Evolutionary conservation across 2,888 invertebrate species (phyloP), one percentile per base, ranked within the genome.

Genomic region (Octodonta nipae): DNA sequence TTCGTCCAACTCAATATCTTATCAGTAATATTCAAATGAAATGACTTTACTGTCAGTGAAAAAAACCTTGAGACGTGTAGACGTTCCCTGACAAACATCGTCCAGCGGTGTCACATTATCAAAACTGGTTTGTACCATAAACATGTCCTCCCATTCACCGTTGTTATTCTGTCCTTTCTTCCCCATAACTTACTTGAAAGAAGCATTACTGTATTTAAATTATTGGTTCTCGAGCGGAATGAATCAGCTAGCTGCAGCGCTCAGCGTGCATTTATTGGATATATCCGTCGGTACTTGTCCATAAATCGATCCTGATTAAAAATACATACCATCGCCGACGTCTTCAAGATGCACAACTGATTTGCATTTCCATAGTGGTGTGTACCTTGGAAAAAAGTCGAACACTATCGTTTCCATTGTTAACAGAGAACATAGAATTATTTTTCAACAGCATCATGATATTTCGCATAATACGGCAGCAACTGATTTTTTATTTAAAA

Each of bases 151-250:
- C 27, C 32, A 20, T 30, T 33, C 33, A 15, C 20, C 26, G 30
- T 29, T 34, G 34, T 34, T 34, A 25, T 14, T 22, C 34, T 34
- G 34, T 34, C 36, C 26, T 32, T 13, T 26, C 33, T 36, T 30
- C 29, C 22, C 32, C 36, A 36, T 36, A 36, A 36, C 33, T 36
- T 36, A 36, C 33, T 24, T 35, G 31, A 41, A 31, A 32, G 33
- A 16, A 26, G 32, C 41, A 42, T 42, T 40, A 41, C 37, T 36
- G 33, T 34, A 35, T 36, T 42, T 42, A 42, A 42, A 42, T 42
- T 42, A 42, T 42, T 37, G 34, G 34, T 32, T 35, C 34, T 32
- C 40, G 27, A 40, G 31, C 37, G 37, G n/a, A 37, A 40, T 42
- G 36, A 39, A 40, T 42, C 42, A 42, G 34, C 25, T 25, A 22